These are phyloP conservation scores for Ferrisia virgata DNA, from an alignment of 2,888 invertebrate species.

Conservation along the genomic window DNA sequence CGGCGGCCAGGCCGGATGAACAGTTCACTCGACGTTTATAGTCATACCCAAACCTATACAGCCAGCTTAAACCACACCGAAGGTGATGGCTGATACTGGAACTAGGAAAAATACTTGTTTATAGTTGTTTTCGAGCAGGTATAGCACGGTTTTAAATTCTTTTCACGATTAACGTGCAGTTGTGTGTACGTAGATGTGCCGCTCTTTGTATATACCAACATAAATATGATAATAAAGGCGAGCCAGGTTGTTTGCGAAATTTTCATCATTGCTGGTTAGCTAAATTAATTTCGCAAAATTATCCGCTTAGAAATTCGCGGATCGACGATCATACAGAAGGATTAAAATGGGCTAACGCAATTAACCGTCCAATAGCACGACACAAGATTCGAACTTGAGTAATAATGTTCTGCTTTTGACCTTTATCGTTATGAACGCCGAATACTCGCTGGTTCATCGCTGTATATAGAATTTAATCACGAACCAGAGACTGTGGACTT, in stretches of 20 bases:
- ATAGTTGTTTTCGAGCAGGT: background rate
- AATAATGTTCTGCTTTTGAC: background rate
- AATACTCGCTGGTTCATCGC: too few species aligned
- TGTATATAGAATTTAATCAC: background rate
- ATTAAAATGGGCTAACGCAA: constrained; percentile 39
- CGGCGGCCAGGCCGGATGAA: background rate
- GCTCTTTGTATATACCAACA: too few species aligned
- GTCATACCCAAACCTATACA: too few species aligned
- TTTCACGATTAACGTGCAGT: background rate
- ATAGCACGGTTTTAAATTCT: background rate
- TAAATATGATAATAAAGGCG: background rate
- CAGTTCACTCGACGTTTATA: background rate
- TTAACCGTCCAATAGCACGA: constrained; percentile 34
- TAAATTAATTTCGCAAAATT: constrained; percentile 39
- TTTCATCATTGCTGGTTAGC: constrained; percentile 7
- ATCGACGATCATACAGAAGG: constrained; percentile 36
- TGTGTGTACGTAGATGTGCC: background rate
- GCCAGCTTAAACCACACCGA: too few species aligned
- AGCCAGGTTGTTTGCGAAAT: constrained; percentile 1
- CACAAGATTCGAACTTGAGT: constrained; percentile 33
- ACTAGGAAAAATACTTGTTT: background rate
- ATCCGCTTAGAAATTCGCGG: constrained; percentile 37
- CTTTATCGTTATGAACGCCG: background rate
- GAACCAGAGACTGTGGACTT: background rate
- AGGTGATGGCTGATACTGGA: too few species aligned